phyloP scores from a whole-genome alignment of 2,797 vertebrate genomes.

The Aeoliscus strigatus region DNA sequence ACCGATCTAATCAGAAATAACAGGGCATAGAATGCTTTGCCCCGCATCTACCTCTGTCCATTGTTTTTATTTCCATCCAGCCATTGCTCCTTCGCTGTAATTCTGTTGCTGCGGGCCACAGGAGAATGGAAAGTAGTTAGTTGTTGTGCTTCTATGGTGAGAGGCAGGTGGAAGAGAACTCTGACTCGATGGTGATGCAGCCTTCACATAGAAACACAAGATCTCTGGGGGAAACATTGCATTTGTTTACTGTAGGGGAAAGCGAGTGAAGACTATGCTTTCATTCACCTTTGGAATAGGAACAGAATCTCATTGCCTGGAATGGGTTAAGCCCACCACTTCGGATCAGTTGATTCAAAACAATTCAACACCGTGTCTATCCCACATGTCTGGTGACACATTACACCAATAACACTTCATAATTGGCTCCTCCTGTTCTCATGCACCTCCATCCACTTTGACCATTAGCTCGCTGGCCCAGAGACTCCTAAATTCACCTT shows the following conservation, averaged over 20 bases:
- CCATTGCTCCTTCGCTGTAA: slow-evolving; percentile 32
- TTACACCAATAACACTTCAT: neutral
- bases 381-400: neutral
- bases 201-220: slow-evolving; percentile 53
- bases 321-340: neutral
- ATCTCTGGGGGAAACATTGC: slow-evolving; percentile 50
- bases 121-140: slow-evolving; percentile 53
- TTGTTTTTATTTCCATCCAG: slow-evolving; percentile 17
- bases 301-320: slow-evolving; percentile 10
- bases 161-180: slow-evolving; percentile 59
- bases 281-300: slow-evolving; percentile 11
- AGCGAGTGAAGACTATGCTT: slow-evolving; percentile 33
- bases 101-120: slow-evolving; percentile 25
- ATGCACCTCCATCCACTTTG: neutral
- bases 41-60: slow-evolving; percentile 1
- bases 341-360: neutral
- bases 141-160: slow-evolving; percentile 47
- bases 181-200: slow-evolving; percentile 37
- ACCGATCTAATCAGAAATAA: neutral
- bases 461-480: too few relatives aligned
- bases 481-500: too few relatives aligned
- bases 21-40: neutral
- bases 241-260: slow-evolving; percentile 56
- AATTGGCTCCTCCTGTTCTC: neutral
- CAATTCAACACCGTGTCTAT: neutral